Evolutionary conservation across 2,797 vertebrate genomes (phyloP), one percentile per base, ranked within the genome.

Genomic region (Sciurus vulgaris): DNA sequence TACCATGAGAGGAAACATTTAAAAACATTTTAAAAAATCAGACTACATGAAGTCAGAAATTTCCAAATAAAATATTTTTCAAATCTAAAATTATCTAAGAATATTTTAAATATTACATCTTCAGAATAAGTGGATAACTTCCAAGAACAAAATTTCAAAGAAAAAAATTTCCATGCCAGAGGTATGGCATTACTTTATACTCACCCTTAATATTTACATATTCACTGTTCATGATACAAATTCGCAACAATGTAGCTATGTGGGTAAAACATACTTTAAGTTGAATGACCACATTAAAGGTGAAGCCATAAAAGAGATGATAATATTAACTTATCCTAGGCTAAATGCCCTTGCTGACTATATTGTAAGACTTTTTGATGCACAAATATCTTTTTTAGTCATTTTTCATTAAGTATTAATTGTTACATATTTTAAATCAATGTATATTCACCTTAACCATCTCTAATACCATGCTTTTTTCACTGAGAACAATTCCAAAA

Each of bases 321-420:
- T 79, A 26, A 76, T 76, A 83, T 54, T 18, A 86, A 70, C 10
- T 95, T 74, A 76, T 30, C 35, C 77, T 83, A 74, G 76, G 33
- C 33, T 94, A 83, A 65, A 54, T 89, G 20, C 12, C 44, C 67
- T 81, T 91, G 81, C 67, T 56, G 26, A 56, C 5, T 54, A n/a
- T 59, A 44, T 41, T 82, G 1, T 38, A 30, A 67, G 22, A 30
- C 14, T 84, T 86, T 74, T 70, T 30, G 78, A 95, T 15, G 51
- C 3, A 67, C 30, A 76, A 74, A 63, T 65, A 81, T 47, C 1
- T 7, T 54, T 88, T 22, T 82, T 26, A 92, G 47, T 13, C n/a
- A 77, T 90, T 89, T 96, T 91, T 89, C 9, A 77, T 91, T 81
- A 77, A 73, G 69, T 65, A 9, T 82, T 70, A 92, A 49, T 93